A percentile compares a stretch with the other conserved stretches of the same genome.
These are phyloP conservation scores for Habropoda laboriosa DNA, from an alignment of 1,140 invertebrate genomes.

Conservation along the genomic window DNA sequence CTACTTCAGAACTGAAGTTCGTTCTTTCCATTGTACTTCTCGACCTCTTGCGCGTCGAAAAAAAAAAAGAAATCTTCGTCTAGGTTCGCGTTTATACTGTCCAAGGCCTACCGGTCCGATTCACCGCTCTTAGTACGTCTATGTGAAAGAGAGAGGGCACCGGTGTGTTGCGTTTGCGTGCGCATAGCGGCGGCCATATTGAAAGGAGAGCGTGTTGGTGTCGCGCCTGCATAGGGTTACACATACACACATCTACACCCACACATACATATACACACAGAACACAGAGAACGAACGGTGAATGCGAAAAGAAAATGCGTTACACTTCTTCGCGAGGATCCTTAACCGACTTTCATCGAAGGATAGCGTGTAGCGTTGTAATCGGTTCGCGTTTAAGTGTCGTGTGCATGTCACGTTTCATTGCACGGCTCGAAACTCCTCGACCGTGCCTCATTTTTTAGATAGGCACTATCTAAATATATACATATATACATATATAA, in stretches of 20 bases:
- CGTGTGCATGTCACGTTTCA: slow-evolving; percentile 66
- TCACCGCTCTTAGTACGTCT: slow-evolving; percentile 40
- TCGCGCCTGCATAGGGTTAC: background rate
- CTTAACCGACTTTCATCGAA: slow-evolving; percentile 61
- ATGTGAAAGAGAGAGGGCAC: background rate
- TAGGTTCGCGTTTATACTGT: slow-evolving; percentile 61
- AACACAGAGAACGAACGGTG: background rate
- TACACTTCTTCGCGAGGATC: slow-evolving; percentile 8
- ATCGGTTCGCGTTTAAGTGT: slow-evolving; percentile 65
- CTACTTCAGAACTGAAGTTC: slow-evolving; percentile 47
- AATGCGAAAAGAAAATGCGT: background rate
- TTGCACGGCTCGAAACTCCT: slow-evolving; percentile 49
- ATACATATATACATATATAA: slow-evolving; percentile 40
- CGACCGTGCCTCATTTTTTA: slow-evolving; percentile 64
- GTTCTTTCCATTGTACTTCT: slow-evolving; percentile 40
- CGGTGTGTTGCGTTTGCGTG: background rate
- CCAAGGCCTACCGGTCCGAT: slow-evolving; percentile 65
- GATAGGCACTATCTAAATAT: slow-evolving; percentile 69
- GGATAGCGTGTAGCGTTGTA: slow-evolving; percentile 56
- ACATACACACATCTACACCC: too few relatives aligned
- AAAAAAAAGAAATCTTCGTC: slow-evolving; percentile 57
- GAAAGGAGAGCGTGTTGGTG: background rate
- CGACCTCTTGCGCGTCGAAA: slow-evolving; percentile 52
- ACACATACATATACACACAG: too few relatives aligned
- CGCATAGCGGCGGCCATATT: background rate